Evolutionary conservation across 2,113 vertebrate species (phyloP), one percentile per base, ranked within the genome.

Genomic region (Epinephelus lanceolatus): DNA sequence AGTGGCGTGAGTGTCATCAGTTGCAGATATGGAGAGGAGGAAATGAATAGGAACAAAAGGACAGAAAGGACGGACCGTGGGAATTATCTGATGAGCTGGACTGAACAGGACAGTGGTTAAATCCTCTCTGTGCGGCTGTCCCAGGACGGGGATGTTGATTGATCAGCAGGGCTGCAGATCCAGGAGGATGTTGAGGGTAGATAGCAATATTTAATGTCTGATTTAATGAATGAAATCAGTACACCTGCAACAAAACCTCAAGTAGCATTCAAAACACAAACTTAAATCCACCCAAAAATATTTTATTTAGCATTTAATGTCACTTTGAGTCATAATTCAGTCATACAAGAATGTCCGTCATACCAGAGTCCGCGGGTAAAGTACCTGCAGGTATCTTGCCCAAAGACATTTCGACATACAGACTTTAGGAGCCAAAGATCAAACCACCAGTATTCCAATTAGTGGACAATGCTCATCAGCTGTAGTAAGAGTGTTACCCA

Each of bases 41-140:
- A 86, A 79, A 87, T 83, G 75, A 84, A 72, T 65, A 79, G 81
- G 47, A 37, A 83, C 77, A 85, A 80, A 86, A 71, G 88, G 86
- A 88, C 61, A 78, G 81, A 72, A 59, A 84, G 83, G 84, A 73
- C 15, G 17, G 19, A 82, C 37, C 76, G 78, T 91, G 91, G 90
- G 89, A 93, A 91, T 80, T 33, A 85, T 89, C 76, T 69, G 82
- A 86, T 79, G 51, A 78, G 76, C 59, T 62, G 5, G 18, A 69
- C 40, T n/a, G 1, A 57, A 55, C 65, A 0, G 76, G 67, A 78
- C 70, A 66, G 72, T 55, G 9, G 81, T 61, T 86, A 9, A 42
- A 86, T 85, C 56, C 67, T 73, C 21, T 53, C 9, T 49, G 53
- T 15, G 51, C 68, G n/a, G 40, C 67, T 21, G 65, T 71, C 82